A percentile compares a stretch with the other conserved stretches of the same genome.
These are phyloP conservation scores for Zaprionus gabonicus DNA, from an alignment of 1,140 invertebrate genomes.

Conservation along the genomic window DNA sequence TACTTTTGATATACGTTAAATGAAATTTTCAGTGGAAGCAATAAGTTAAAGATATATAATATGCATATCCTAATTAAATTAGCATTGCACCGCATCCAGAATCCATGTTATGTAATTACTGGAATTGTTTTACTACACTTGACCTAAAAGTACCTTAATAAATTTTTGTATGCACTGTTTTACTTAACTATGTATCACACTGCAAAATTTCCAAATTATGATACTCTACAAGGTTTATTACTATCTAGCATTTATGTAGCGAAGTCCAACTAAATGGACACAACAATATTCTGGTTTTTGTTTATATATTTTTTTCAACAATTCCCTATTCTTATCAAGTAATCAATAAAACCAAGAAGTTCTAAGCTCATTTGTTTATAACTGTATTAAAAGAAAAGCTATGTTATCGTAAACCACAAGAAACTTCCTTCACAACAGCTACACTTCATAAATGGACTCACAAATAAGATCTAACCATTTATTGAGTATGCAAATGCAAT, in stretches of 20 bases:
- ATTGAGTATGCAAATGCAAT: neutral
- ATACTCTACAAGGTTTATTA: too few species aligned
- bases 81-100: neutral
- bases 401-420: neutral
- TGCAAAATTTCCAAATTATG: too few species aligned
- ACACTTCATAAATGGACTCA: neutral
- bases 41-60: neutral
- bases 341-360: conserved; percentile 1
- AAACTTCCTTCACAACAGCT: neutral
- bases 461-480: neutral
- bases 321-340: neutral
- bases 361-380: neutral
- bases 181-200: too few species aligned
- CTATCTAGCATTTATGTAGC: too few species aligned
- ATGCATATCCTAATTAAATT: neutral
- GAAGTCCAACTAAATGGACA: too few species aligned
- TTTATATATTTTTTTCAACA: neutral
- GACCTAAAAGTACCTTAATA: conserved; percentile 3
- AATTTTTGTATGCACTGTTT: too few species aligned
- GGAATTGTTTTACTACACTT: neutral
- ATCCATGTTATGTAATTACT: neutral
- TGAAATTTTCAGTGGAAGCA: neutral
- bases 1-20: too few species aligned
- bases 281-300: too few species aligned
- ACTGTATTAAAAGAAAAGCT: neutral